Percentiles rank a stretch among this genome's conserved stretches.
phyloP scores from a whole-genome alignment of 2,888 invertebrate genomes.

The Andrena chrysosceles region DNA sequence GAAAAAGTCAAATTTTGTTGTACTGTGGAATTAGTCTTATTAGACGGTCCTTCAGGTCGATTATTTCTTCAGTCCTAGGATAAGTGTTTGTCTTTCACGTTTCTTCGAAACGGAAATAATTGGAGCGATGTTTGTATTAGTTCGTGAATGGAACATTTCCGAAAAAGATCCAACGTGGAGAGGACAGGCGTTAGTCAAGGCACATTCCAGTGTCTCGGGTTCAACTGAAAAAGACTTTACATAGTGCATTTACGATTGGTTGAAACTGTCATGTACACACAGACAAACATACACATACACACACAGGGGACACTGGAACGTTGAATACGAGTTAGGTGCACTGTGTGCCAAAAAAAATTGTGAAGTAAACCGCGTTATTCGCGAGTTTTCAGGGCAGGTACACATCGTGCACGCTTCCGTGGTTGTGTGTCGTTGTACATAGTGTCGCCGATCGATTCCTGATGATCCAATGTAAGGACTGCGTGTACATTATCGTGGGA shows the following conservation, averaged over 20 bases:
- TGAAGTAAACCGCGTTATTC: slow-evolving; percentile 60
- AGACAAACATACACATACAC: not conserved
- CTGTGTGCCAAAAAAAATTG: slow-evolving; percentile 72
- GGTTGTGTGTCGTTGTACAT: slow-evolving; percentile 77
- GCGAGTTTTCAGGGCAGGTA: slow-evolving; percentile 45
- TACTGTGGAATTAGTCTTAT: not conserved
- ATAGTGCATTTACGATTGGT: slow-evolving; percentile 50
- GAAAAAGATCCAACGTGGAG: slow-evolving; percentile 2
- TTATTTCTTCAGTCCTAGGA: not conserved
- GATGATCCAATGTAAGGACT: slow-evolving; percentile 75
- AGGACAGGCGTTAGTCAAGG: slow-evolving; percentile 21
- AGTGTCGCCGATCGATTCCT: slow-evolving; percentile 77
- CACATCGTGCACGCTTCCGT: slow-evolving; percentile 65
- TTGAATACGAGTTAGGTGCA: slow-evolving; percentile 51
- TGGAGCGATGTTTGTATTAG: not conserved
- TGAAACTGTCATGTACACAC: slow-evolving; percentile 25
- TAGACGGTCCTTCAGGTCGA: not conserved
- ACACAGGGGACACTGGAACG: slow-evolving; percentile 34
- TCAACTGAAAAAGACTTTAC: slow-evolving; percentile 36
- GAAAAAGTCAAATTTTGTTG: no score
- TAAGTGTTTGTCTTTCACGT: not conserved
- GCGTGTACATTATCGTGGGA: slow-evolving; percentile 80
- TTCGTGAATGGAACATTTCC: slow-evolving; percentile 1
- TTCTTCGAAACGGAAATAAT: slow-evolving; percentile 13
- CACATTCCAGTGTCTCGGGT: slow-evolving; percentile 55